Evolutionary conservation across 2,797 vertebrate genomes (phyloP).

Genomic region (Muraenolepis orangiensis): DNA sequence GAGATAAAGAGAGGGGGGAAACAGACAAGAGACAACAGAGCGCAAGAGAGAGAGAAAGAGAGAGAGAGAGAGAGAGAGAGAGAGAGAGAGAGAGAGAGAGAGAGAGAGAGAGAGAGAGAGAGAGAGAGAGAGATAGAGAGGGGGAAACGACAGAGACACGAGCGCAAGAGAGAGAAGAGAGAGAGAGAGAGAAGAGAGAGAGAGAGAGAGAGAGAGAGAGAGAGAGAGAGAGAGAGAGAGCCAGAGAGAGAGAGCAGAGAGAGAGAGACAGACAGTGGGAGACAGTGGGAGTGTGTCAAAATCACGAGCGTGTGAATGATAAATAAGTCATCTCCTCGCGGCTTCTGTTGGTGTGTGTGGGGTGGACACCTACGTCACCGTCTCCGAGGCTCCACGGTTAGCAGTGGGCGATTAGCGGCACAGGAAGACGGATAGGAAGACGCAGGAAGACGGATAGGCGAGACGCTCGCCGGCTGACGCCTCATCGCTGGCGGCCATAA

Average conservation of each 20-base stretch:
- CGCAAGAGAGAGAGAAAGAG: constrained; percentile 35
- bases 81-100: constrained; percentile 11
- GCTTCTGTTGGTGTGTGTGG: constrained; percentile 48
- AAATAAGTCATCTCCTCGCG: constrained; percentile 68
- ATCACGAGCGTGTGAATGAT: constrained; percentile 68
- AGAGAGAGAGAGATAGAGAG: constrained; percentile 28
- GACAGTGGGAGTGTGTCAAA: constrained; percentile 39
- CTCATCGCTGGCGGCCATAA: constrained; percentile 56
- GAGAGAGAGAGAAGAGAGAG: constrained; percentile 13
- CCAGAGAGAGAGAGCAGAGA: neutral
- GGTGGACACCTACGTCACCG: no score
- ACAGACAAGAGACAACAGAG: constrained; percentile 43
- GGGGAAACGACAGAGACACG: constrained; percentile 20
- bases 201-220: constrained; percentile 38
- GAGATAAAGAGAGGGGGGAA: constrained; percentile 36
- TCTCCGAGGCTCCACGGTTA: constrained; percentile 61
- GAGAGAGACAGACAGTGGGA: constrained; percentile 12
- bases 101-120: constrained; percentile 45
- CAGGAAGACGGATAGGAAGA: constrained; percentile 76
- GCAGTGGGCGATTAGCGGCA: constrained; percentile 70
- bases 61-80: constrained; percentile 29
- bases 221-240: constrained; percentile 45
- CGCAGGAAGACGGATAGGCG: constrained; percentile 42
- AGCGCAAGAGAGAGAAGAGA: constrained; percentile 16
- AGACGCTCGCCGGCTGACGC: constrained; percentile 58